phyloP scores from a whole-genome alignment of 2,888 invertebrate genomes.

The Eupithecia exiguata region DNA sequence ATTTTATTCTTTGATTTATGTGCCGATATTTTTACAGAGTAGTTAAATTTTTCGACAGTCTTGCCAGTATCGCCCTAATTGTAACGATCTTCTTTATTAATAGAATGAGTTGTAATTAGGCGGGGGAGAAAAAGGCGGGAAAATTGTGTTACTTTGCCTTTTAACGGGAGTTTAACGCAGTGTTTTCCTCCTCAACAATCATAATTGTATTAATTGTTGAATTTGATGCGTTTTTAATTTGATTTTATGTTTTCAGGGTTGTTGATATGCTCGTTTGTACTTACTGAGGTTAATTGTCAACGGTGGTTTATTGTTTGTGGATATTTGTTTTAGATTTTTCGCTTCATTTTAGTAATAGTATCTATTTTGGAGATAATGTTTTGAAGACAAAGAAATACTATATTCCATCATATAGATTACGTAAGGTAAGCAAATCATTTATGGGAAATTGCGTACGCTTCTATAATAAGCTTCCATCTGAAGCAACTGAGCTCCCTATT shows the following conservation, averaged over 20 bases:
- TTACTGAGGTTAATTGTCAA: conserved; percentile 29
- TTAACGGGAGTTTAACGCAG: conserved; percentile 73
- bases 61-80: conserved; percentile 64
- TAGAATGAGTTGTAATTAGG: conserved; percentile 79
- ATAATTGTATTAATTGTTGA: conserved; percentile 79
- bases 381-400: no score
- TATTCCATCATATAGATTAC: no score
- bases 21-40: conserved; percentile 39
- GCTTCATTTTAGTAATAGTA: background rate
- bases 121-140: conserved; percentile 78
- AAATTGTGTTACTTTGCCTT: conserved; percentile 76
- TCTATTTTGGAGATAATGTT: no score
- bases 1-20: conserved; percentile 42
- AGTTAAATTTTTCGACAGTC: conserved; percentile 32
- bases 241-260: conserved; percentile 42
- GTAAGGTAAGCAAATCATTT: no score
- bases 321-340: conserved; percentile 12
- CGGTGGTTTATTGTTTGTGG: conserved; percentile 17
- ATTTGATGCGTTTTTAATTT: conserved; percentile 58
- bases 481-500: no score
- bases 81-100: conserved; percentile 79
- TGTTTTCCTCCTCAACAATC: conserved; percentile 72
- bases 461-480: no score
- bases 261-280: conserved; percentile 37
- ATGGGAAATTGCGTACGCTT: no score